Conservation (phyloP, 2,113 vertebrate species). For the Hippopotamus amphibius region DNA sequence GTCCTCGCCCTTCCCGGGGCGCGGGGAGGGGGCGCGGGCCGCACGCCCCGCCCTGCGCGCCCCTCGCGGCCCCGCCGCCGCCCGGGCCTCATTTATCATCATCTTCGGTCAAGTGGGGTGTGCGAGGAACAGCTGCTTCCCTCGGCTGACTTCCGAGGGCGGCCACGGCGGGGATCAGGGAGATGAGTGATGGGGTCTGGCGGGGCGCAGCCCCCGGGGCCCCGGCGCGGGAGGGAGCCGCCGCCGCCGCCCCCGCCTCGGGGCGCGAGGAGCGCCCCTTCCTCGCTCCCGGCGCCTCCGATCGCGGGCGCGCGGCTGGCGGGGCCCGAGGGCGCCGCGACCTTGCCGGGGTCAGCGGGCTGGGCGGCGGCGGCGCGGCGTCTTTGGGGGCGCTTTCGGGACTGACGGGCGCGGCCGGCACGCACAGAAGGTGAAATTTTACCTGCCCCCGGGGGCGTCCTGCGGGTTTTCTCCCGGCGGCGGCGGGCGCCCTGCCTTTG, state of each 20-base stretch:
- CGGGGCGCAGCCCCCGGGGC: background rate
- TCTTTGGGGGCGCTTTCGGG: slow-evolving; percentile 75
- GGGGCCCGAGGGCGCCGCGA: slow-evolving; percentile 76
- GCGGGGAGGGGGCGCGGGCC: background rate
- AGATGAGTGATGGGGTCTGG: slow-evolving; percentile 80
- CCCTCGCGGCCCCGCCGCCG: slow-evolving; percentile 68
- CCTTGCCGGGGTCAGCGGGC: slow-evolving; percentile 83
- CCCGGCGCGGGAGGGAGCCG: background rate
- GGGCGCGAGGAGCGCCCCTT: slow-evolving; percentile 51
- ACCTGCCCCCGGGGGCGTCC: slow-evolving; percentile 79
- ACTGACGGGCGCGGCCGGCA: slow-evolving; percentile 57
- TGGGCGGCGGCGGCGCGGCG: slow-evolving; percentile 75
- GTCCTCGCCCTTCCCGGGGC: slow-evolving; percentile 25
- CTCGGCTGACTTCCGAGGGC: slow-evolving; percentile 86
- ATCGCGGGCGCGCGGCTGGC: background rate
- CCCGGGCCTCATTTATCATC: slow-evolving; percentile 88
- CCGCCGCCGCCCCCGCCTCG: background rate
- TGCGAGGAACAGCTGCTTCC: slow-evolving; percentile 89
- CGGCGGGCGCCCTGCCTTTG: slow-evolving; percentile 76
- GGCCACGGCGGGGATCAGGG: slow-evolving; percentile 66
- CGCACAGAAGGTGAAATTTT: slow-evolving; percentile 79
- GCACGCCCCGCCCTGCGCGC: slow-evolving; percentile 57
- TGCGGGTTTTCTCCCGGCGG: slow-evolving; percentile 76
- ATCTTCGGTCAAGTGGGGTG: slow-evolving; percentile 90
- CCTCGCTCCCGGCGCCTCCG: background rate